These are phyloP conservation scores for Gerris buenoi DNA, from an alignment of 1,140 invertebrate species.

Conservation along the genomic window DNA sequence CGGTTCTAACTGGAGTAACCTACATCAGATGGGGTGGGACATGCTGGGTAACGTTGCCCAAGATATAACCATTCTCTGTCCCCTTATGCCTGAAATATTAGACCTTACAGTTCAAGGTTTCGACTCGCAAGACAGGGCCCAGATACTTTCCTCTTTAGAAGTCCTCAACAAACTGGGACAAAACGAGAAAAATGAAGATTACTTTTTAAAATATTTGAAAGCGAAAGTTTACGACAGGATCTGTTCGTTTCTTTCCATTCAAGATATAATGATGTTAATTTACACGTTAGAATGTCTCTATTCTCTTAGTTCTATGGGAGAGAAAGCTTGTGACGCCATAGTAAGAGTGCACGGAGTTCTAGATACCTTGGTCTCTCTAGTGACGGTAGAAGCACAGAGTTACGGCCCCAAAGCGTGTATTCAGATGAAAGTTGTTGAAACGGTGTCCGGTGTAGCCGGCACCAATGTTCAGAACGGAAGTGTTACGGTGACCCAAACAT, in stretches of 20 bases:
- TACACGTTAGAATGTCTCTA: slow-evolving; percentile 89
- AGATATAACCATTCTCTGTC: slow-evolving; percentile 61
- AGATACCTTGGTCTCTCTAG: slow-evolving; percentile 63
- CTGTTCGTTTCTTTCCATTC: slow-evolving; percentile 67
- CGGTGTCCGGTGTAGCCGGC: slow-evolving; percentile 37
- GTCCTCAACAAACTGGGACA: slow-evolving; percentile 74
- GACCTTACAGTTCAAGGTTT: slow-evolving; percentile 58
- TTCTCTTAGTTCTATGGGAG: slow-evolving; percentile 79
- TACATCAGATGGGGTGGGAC: slow-evolving; percentile 76
- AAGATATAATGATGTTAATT: slow-evolving; percentile 89
- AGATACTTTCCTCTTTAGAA: slow-evolving; percentile 65
- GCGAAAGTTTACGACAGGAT: slow-evolving; percentile 54
- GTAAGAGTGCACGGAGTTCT: slow-evolving; percentile 67
- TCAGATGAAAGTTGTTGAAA: slow-evolving; percentile 89
- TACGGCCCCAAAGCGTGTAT: slow-evolving; percentile 90
- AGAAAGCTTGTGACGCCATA: slow-evolving; percentile 72
- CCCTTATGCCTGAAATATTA: slow-evolving; percentile 42
- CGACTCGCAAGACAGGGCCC: slow-evolving; percentile 70
- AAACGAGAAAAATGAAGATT: slow-evolving; percentile 70
- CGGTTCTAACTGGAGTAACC: slow-evolving; percentile 58
- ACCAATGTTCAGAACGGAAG: background rate
- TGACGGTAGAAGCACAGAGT: slow-evolving; percentile 84
- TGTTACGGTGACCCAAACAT: slow-evolving; percentile 25
- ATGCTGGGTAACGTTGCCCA: slow-evolving; percentile 77
- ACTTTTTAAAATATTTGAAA: slow-evolving; percentile 35